phyloP scores from a whole-genome alignment of 2,113 vertebrate species.

The Urocynchramus pylzowi region DNA sequence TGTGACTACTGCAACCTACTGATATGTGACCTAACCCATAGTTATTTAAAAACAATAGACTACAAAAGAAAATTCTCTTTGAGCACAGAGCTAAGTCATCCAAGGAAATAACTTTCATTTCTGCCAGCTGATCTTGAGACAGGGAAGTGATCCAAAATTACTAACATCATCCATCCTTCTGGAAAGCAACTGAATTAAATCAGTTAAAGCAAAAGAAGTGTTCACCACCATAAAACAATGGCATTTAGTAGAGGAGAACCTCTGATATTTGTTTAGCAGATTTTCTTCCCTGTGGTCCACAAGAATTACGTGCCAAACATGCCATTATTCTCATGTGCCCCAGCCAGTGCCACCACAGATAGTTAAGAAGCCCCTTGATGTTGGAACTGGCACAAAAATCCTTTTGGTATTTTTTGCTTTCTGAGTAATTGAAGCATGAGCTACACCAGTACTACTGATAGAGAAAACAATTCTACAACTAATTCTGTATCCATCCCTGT shows the following conservation, averaged over 20 bases:
- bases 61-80: slow-evolving; percentile 50
- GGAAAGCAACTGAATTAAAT: slow-evolving; percentile 11
- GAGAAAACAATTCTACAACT: background rate
- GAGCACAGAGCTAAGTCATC: slow-evolving; percentile 50
- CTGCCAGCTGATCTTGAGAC: slow-evolving; percentile 58
- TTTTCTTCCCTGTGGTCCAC: background rate
- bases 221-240: background rate
- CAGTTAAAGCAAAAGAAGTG: background rate
- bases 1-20: background rate
- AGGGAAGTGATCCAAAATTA: slow-evolving; percentile 30
- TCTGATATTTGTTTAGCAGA: background rate
- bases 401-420: background rate
- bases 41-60: slow-evolving; percentile 33
- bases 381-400: background rate
- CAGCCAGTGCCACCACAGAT: background rate
- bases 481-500: background rate
- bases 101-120: slow-evolving; percentile 56
- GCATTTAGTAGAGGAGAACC: background rate
- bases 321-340: background rate
- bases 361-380: background rate
- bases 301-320: slow-evolving; percentile 17
- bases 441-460: background rate
- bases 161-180: slow-evolving; percentile 47
- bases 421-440: background rate
- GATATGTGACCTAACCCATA: slow-evolving; percentile 5